Conservation (phyloP, 2,888 invertebrate species). For the Morpho achilles region DNA sequence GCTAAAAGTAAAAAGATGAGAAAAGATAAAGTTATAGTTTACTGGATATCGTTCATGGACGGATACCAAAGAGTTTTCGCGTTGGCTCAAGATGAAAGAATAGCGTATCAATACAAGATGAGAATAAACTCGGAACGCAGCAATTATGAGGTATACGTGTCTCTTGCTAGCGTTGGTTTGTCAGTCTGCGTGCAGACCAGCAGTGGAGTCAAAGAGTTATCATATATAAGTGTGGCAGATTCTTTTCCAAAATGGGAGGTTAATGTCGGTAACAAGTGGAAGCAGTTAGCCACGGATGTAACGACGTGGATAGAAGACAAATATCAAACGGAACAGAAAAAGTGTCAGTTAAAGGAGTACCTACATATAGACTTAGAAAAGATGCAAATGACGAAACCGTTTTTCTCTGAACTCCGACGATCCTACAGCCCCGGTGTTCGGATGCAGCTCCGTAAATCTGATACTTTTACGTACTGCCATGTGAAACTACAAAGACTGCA, state of each 20-base stretch:
- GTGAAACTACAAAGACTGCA: slow-evolving; percentile 83
- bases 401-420: slow-evolving; percentile 87
- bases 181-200: slow-evolving; percentile 74
- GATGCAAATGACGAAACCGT: slow-evolving; percentile 93
- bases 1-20: slow-evolving; percentile 81
- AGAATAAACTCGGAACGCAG: slow-evolving; percentile 83
- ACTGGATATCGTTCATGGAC: slow-evolving; percentile 90
- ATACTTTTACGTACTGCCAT: slow-evolving; percentile 82
- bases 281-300: slow-evolving; percentile 85
- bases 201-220: slow-evolving; percentile 79
- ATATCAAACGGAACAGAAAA: slow-evolving; percentile 83
- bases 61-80: slow-evolving; percentile 86
- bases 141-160: slow-evolving; percentile 83
- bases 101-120: slow-evolving; percentile 80
- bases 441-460: slow-evolving; percentile 85
- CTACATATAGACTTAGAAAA: slow-evolving; percentile 89
- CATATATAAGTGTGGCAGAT: slow-evolving; percentile 83
- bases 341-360: slow-evolving; percentile 87
- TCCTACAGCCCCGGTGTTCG: slow-evolving; percentile 87
- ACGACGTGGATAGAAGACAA: slow-evolving; percentile 91
- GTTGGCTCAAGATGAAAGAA: slow-evolving; percentile 86
- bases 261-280: slow-evolving; percentile 89
- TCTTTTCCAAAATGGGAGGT: slow-evolving; percentile 90
- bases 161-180: slow-evolving; percentile 84
- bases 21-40: slow-evolving; percentile 87